Conservation (phyloP, 2,797 vertebrate genomes). For the Borostomias antarcticus region DNA sequence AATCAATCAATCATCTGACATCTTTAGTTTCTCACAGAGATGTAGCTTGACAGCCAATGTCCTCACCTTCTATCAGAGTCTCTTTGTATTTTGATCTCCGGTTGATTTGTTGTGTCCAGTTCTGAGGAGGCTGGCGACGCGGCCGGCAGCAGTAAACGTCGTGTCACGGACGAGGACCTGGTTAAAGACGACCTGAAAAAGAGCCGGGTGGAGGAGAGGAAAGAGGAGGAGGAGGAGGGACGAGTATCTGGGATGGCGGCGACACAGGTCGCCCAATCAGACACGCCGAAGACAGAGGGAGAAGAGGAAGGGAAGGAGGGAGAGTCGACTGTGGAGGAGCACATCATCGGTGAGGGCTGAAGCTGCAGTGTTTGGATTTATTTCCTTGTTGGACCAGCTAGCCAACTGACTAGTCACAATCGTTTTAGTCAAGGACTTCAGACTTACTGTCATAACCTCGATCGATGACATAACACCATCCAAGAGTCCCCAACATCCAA, state of each 20-base stretch:
- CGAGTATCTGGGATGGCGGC: conserved; percentile 25
- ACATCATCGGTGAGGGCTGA: conserved; percentile 66
- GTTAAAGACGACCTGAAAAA: conserved; percentile 78
- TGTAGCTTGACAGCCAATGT: too few species aligned
- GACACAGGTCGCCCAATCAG: conserved; percentile 34
- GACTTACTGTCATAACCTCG: conserved; percentile 23
- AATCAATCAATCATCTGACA: background rate
- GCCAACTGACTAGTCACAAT: conserved; percentile 47
- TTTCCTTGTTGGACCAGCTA: too few species aligned
- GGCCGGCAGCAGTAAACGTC: conserved; percentile 69
- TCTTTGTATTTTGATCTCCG: conserved; percentile 12
- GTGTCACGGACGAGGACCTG: conserved; percentile 62
- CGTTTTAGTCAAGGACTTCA: conserved; percentile 28
- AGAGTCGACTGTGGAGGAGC: conserved; percentile 35
- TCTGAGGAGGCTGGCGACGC: conserved; percentile 61
- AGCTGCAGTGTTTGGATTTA: too few species aligned
- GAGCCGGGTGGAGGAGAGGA: conserved; percentile 66
- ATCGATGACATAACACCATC: conserved; percentile 49
- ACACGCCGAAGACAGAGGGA: conserved; percentile 39
- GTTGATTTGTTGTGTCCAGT: conserved; percentile 25
- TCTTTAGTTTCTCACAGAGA: too few species aligned
- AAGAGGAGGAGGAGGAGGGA: conserved; percentile 11
- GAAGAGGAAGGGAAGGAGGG: conserved; percentile 23
- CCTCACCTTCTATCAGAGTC: background rate
- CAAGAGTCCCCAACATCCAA: conserved; percentile 44